Evolutionary conservation across 2,797 vertebrate species (phyloP), one percentile per base, ranked within the genome.

Genomic region (Falco berigora): DNA sequence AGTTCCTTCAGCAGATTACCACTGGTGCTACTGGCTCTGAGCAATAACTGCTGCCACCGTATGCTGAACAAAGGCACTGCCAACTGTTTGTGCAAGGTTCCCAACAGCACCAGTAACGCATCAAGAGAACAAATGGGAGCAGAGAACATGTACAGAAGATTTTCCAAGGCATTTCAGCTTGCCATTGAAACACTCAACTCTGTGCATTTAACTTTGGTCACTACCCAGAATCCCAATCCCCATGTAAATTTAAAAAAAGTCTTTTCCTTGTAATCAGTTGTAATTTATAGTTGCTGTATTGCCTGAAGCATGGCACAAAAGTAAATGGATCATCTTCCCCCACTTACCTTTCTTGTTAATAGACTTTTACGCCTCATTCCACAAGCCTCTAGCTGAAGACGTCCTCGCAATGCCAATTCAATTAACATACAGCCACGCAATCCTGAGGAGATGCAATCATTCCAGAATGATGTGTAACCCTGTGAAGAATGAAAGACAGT

Each of bases 391-490:
- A 99, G 97, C 97, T 99, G 98, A 87, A 99, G 98, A 49, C 99
- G 99, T 71, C 99, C 99, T 94, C 99, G 96, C 91, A 99, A 97
- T 24, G 99, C 99, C 97, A 99, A 96, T 96, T 99, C 99, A 9
- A 99, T 99, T 96, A 99, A 98, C 99, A 99, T 99, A 94, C 99
- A 99, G 72, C 99, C 99, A 46, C 99, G 98, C 93, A 99, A 95
- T 38, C 99, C 99, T 4, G 99, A 99, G 4, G 99, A 99, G 97
- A 99, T 99, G 97, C 99, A 99, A 95, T 99, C 99, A 47, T 99
- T 99, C 99, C 99, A 99, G 98, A 99, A 99, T 0, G 99, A 99
- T 22, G 99, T 99, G 97, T 99, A 99, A 94, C 99, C 99, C 99
- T 99, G 94, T 59, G 46, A 92, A 96, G 93, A 96, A 96, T 3